Evolutionary conservation across 2,888 invertebrate species (phyloP), one percentile per base, ranked within the genome.

Genomic region (Meteorus cinctellus): DNA sequence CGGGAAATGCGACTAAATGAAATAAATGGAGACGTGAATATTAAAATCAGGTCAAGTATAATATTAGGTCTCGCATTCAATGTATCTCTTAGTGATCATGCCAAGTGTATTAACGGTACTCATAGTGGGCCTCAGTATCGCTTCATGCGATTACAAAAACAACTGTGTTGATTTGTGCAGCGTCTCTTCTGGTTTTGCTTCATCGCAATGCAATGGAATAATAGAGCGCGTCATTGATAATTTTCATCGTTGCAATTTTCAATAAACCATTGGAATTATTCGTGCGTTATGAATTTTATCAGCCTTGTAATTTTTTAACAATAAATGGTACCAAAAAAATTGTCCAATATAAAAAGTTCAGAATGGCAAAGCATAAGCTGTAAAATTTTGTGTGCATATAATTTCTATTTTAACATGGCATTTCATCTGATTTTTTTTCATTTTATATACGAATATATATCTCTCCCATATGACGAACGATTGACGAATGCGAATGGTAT

Each of bases 401-500:
- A 12, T 41, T 63, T 31, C 27, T n/a, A 2, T 36, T 68, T 14
- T 6, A 24, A 29, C 3, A 29, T 59, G 34, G 59, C 14, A 14
- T 5, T 5, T 27, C 16, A 29, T 51, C 4, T 16, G 31, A 4
- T 59, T 41, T 29, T 3, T n/a, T n/a, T 19, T 45, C n/a, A n/a
- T 62, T 10, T n/a, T 24, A 72, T 34, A 36, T 6, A 48, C 14
- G 4, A 29, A 1, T 8, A 12, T 27, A 19, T 41, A 12, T 6
- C 36, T 62, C n/a, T n/a, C 19, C 2, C 12, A 41, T 31, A 65
- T 36, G 41, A 65, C 36, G 65, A 65, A 36, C 65, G 65, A 65
- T 65, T 65, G 65, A 65, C 65, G 65, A 41, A 65, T 65, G 65
- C n/a, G 62, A 62, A 29, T 5, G 29, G 62, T 29, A 29, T 62